Percentiles rank a stretch among this genome's conserved stretches.
These are phyloP conservation scores for Xyrauchen texanus DNA, from an alignment of 2,113 vertebrate genomes.

Conservation along the genomic window DNA sequence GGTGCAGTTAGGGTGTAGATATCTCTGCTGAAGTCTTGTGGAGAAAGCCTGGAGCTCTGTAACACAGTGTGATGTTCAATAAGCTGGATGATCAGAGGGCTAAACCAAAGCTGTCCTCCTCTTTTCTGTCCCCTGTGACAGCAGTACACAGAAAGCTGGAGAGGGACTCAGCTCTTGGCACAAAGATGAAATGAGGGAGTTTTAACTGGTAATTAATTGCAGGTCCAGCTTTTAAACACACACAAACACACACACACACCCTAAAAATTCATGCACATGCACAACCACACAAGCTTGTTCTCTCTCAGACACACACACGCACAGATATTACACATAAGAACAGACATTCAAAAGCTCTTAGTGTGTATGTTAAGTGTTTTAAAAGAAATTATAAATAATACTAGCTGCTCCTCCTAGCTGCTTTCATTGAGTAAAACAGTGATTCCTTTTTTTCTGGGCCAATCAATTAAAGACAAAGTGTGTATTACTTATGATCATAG, in stretches of 20 bases:
- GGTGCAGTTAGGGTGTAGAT: constrained; percentile 11
- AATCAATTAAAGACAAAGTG: too few relatives aligned
- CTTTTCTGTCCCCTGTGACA: constrained; percentile 1
- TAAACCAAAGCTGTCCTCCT: constrained; percentile 22
- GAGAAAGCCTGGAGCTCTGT: constrained; percentile 15
- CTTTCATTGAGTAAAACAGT: too few relatives aligned
- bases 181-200: constrained; percentile 26
- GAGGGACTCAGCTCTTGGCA: constrained; percentile 13
- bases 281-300: not conserved
- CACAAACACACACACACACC: not conserved
- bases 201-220: constrained; percentile 46
- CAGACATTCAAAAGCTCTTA: too few relatives aligned
- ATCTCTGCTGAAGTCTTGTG: constrained; percentile 11
- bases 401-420: too few relatives aligned
- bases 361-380: too few relatives aligned
- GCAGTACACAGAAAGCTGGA: constrained; percentile 1
- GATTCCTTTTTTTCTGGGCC: too few relatives aligned
- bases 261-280: not conserved
- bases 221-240: not conserved
- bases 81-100: constrained; percentile 32
- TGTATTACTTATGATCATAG: too few relatives aligned
- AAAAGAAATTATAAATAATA: too few relatives aligned
- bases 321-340: not conserved
- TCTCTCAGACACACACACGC: not conserved
- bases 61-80: constrained; percentile 22